Percentiles rank a stretch among this genome's conserved stretches.
phyloP scores from a whole-genome alignment of 2,888 invertebrate species.

The Drosophila parthenogenetica region DNA sequence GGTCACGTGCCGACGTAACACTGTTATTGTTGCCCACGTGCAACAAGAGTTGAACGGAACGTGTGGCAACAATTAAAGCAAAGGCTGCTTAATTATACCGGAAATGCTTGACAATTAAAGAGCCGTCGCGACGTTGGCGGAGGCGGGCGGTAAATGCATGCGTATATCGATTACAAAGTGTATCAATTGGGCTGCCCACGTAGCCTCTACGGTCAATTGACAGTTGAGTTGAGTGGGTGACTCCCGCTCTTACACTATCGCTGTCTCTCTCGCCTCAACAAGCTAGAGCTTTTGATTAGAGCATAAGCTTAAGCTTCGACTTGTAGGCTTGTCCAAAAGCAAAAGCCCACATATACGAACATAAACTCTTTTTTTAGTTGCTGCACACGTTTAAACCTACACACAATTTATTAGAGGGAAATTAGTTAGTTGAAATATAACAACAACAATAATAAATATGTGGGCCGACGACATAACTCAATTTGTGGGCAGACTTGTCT shows the following conservation, averaged over 20 bases:
- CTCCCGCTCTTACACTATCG: conserved; percentile 6
- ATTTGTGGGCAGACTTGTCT: conserved; percentile 57
- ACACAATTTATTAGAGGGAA: conserved; percentile 31
- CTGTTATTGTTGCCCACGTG: conserved; percentile 65
- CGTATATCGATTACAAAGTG: conserved; percentile 64
- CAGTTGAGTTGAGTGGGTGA: conserved; percentile 46
- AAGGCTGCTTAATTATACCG: conserved; percentile 70
- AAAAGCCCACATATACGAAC: conserved; percentile 49
- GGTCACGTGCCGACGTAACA: conserved; percentile 57
- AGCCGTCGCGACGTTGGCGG: neutral
- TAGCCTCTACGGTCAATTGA: conserved; percentile 50
- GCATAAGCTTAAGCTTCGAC: conserved; percentile 41
- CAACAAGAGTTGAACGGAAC: conserved; percentile 47
- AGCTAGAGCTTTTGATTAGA: conserved; percentile 25
- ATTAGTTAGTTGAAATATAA: conserved; percentile 39
- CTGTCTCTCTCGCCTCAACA: neutral
- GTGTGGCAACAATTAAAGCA: conserved; percentile 74
- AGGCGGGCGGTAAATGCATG: neutral
- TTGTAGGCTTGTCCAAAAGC: conserved; percentile 37
- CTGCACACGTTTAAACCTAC: conserved; percentile 24
- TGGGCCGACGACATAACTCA: conserved; percentile 53
- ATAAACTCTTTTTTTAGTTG: conserved; percentile 43
- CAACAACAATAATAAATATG: conserved; percentile 22
- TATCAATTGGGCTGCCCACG: conserved; percentile 71
- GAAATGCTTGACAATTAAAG: conserved; percentile 61